These are phyloP conservation scores for Dermochelys coriacea DNA, from an alignment of 2,797 vertebrate genomes.

Conservation along the genomic window DNA sequence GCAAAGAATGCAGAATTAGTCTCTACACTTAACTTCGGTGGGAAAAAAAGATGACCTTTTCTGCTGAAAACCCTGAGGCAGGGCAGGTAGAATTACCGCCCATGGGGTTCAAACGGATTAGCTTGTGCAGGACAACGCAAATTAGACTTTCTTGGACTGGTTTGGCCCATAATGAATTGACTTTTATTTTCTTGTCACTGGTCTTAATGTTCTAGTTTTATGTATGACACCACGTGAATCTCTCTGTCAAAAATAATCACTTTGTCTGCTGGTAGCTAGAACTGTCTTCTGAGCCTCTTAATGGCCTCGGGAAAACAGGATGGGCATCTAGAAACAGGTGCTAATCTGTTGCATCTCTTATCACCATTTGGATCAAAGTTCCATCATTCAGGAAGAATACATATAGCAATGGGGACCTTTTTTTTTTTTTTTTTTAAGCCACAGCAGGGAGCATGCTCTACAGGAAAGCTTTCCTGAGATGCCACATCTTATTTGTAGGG, in stretches of 20 bases:
- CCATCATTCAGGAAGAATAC: neutral
- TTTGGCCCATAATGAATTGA: neutral
- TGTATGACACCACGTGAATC: neutral
- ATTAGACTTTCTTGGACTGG: neutral
- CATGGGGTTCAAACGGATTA: neutral
- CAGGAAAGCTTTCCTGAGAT: constrained; percentile 5
- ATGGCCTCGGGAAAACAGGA: neutral
- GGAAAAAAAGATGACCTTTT: neutral
- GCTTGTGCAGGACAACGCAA: neutral
- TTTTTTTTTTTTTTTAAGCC: neutral
- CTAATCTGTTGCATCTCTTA: constrained; percentile 21
- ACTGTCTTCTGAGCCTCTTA: neutral
- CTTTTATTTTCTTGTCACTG: neutral
- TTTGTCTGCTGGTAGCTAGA: neutral
- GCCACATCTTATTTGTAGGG: neutral
- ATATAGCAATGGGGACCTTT: neutral
- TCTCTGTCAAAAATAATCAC: neutral
- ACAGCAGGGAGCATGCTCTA: neutral
- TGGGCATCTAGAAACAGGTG: neutral
- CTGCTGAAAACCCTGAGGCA: neutral
- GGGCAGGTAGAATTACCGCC: neutral
- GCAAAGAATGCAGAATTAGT: neutral
- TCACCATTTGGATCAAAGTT: neutral
- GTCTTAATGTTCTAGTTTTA: neutral
- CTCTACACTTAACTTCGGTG: neutral